phyloP scores from a whole-genome alignment of 2,888 invertebrate species.

The Thumatha senex region DNA sequence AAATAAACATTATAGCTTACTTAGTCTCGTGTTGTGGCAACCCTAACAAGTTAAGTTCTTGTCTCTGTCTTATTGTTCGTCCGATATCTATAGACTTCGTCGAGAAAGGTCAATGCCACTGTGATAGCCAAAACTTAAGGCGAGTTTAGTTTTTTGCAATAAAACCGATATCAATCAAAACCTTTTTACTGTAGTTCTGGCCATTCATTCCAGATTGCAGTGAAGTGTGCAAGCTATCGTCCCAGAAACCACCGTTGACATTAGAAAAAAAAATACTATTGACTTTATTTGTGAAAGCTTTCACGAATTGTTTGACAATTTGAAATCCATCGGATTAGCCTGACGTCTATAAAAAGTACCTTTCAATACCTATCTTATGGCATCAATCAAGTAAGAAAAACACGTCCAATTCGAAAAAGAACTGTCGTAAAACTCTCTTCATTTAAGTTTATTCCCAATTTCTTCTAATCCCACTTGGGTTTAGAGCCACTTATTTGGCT shows the following conservation, averaged over 20 bases:
- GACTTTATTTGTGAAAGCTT: no score
- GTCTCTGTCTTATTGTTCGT: conserved; percentile 37
- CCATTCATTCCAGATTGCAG: conserved; percentile 10
- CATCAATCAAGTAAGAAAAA: no score
- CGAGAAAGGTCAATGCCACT: conserved; percentile 44
- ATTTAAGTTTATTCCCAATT: no score
- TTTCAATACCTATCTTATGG: no score
- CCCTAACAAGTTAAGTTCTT: conserved; percentile 31
- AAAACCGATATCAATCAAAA: conserved; percentile 34
- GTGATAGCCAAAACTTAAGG: conserved; percentile 45
- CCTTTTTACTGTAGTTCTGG: conserved; percentile 26
- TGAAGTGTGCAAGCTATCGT: conserved; percentile 3
- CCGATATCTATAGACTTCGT: conserved; percentile 48
- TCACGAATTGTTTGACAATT: no score
- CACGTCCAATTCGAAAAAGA: no score
- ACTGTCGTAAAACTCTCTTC: no score
- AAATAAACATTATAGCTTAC: conserved; percentile 23
- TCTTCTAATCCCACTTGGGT: no score
- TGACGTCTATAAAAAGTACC: no score
- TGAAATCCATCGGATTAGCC: no score
- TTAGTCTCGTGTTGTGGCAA: conserved; percentile 15
- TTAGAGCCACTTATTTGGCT: no score
- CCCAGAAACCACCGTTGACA: conserved; percentile 19
- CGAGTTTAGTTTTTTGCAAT: conserved; percentile 40
- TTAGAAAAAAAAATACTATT: conserved; percentile 23